Percentiles rank a stretch among this genome's conserved stretches.
Evolutionary conservation across 2,888 invertebrate genomes (phyloP).

Genomic region (Balanococcus diminutus): DNA sequence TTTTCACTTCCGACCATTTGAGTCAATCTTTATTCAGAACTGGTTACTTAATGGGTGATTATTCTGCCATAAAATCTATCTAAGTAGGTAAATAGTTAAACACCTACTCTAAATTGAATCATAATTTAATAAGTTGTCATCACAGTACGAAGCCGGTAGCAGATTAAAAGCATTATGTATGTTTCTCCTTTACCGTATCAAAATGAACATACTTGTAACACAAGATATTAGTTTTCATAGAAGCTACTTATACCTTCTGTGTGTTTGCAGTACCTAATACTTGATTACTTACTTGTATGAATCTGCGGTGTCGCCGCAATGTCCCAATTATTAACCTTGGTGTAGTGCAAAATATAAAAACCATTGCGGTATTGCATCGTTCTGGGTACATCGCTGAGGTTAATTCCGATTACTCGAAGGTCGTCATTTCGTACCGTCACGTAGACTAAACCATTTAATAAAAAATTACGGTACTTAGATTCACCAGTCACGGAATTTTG

Average conservation of each 20-base stretch:
- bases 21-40: too few species aligned
- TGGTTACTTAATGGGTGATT: too few species aligned
- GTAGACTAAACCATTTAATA: neutral
- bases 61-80: too few species aligned
- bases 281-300: neutral
- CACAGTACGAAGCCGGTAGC: neutral
- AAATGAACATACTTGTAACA: too few species aligned
- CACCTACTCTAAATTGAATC: too few species aligned
- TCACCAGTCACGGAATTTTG: neutral
- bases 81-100: too few species aligned
- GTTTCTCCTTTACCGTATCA: neutral
- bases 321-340: slow-evolving; percentile 34
- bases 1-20: too few species aligned
- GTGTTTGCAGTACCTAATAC: neutral
- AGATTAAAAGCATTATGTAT: neutral
- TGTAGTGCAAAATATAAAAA: neutral
- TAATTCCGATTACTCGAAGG: slow-evolving; percentile 15
- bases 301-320: slow-evolving; percentile 16
- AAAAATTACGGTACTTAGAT: slow-evolving; percentile 1
- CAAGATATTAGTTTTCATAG: neutral
- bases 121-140: neutral
- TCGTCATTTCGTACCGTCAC: slow-evolving; percentile 6
- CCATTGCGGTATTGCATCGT: neutral
- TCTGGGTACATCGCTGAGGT: neutral
- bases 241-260: neutral